Conservation (phyloP, 2,797 vertebrate genomes). For the Smutsia gigantea region DNA sequence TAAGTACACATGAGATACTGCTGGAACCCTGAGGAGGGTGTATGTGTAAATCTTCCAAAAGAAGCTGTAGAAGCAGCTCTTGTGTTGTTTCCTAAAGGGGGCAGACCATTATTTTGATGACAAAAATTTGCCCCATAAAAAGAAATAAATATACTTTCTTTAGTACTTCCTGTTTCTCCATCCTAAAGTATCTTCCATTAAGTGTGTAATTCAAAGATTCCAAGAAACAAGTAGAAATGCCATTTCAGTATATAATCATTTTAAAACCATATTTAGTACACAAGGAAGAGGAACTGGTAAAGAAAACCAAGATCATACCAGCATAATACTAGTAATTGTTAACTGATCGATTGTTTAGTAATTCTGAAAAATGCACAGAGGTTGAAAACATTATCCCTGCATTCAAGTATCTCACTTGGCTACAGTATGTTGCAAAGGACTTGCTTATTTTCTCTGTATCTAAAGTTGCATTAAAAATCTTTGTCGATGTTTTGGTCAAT, state of each 20-base stretch:
- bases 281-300: background rate
- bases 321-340: background rate
- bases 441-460: background rate
- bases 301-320: background rate
- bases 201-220: background rate
- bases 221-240: background rate
- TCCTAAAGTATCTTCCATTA: background rate
- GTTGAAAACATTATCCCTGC: background rate
- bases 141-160: background rate
- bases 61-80: background rate
- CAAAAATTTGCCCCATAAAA: background rate
- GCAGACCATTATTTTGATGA: background rate
- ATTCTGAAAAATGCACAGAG: background rate
- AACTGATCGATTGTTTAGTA: background rate
- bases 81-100: background rate
- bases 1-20: background rate
- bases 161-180: background rate
- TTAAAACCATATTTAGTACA: background rate
- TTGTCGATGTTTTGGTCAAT: background rate
- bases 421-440: background rate
- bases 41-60: background rate
- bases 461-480: conserved; percentile 19
- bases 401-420: background rate
- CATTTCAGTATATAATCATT: background rate
- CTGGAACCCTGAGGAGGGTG: background rate